phyloP scores from a whole-genome alignment of 2,797 vertebrate genomes.

The Myripristis jacobus region DNA sequence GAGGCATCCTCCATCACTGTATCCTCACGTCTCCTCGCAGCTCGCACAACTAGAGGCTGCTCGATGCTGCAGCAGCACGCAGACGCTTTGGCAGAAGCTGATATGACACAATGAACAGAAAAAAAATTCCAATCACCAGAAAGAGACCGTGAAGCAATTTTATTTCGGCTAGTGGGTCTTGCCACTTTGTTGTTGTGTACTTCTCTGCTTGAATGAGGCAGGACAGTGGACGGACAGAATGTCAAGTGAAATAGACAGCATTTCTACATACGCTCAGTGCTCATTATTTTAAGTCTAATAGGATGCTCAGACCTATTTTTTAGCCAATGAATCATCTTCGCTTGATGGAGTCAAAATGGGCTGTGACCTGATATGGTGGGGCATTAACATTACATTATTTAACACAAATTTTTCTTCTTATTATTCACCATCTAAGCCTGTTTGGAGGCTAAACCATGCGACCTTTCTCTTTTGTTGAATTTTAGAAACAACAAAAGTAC shows the following conservation, averaged over 20 bases:
- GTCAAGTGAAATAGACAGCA: not conserved
- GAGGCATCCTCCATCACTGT: slow-evolving; percentile 51
- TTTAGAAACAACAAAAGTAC: too few species aligned
- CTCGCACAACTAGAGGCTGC: not conserved
- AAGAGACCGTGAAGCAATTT: slow-evolving; percentile 38
- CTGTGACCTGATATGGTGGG: too few species aligned
- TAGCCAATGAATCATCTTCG: too few species aligned
- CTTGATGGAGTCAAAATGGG: too few species aligned
- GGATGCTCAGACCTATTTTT: too few species aligned
- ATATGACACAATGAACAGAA: slow-evolving; percentile 42
- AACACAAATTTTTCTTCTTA: too few species aligned
- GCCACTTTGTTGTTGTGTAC: slow-evolving; percentile 6
- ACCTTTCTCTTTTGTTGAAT: too few species aligned
- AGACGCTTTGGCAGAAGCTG: slow-evolving; percentile 54
- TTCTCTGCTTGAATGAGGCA: slow-evolving; percentile 24
- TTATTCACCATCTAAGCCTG: too few species aligned
- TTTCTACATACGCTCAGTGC: not conserved
- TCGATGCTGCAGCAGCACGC: slow-evolving; percentile 51
- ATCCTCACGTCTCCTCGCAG: slow-evolving; percentile 25
- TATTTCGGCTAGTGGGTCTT: slow-evolving; percentile 20
- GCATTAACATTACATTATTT: too few species aligned
- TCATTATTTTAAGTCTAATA: not conserved
- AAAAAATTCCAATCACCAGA: slow-evolving; percentile 39
- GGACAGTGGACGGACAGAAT: slow-evolving; percentile 21
- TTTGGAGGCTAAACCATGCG: too few species aligned